Percentiles rank a stretch among this genome's conserved stretches.
Conservation (phyloP, 2,888 invertebrate genomes). For the Aspidiotus destructor region DNA sequence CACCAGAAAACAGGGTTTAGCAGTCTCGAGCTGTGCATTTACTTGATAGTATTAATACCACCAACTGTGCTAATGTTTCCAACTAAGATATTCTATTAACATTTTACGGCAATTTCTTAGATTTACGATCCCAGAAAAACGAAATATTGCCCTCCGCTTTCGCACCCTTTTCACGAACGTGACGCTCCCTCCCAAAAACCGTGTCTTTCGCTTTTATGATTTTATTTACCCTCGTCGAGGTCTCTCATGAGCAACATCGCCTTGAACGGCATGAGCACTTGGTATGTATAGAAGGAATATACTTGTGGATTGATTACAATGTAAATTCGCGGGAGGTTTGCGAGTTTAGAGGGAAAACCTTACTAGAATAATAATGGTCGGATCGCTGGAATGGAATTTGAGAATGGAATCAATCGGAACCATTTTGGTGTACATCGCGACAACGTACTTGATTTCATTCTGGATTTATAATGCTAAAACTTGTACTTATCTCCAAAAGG, state of each 20-base stretch:
- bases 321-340: too few relatives aligned
- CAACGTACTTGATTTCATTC: too few relatives aligned
- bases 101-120: slow-evolving; percentile 30
- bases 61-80: slow-evolving; percentile 27
- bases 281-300: too few relatives aligned
- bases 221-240: slow-evolving; percentile 2
- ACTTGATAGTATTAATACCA: slow-evolving; percentile 15
- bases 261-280: too few relatives aligned
- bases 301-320: too few relatives aligned
- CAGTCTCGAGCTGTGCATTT: slow-evolving; percentile 12
- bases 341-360: too few relatives aligned
- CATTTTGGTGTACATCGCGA: too few relatives aligned
- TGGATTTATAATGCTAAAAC: too few relatives aligned
- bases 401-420: too few relatives aligned
- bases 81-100: slow-evolving; percentile 31
- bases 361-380: too few relatives aligned
- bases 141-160: slow-evolving; percentile 12
- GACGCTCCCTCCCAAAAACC: background rate
- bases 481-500: too few relatives aligned
- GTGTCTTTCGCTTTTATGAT: background rate
- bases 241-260: background rate
- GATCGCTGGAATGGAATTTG: too few relatives aligned
- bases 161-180: background rate
- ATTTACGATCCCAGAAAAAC: slow-evolving; percentile 34
- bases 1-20: background rate